Evolutionary conservation across 2,113 vertebrate species (phyloP).

Genomic region (Isichthys henryi): DNA sequence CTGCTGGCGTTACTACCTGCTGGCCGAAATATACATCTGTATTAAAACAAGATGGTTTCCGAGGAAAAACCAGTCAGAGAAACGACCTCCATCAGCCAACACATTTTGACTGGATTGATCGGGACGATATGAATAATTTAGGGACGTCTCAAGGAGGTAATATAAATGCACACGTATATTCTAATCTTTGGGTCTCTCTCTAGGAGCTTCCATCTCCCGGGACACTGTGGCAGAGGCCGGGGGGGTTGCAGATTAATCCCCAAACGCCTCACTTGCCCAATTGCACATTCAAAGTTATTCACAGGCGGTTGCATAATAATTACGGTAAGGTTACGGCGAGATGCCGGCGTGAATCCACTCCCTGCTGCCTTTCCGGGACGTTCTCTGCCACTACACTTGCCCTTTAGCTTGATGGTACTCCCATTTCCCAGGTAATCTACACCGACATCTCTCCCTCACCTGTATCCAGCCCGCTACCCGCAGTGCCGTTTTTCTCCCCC

Average conservation of each 20-base stretch:
- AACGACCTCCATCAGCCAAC: slow-evolving; percentile 45
- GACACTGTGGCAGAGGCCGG: slow-evolving; percentile 23
- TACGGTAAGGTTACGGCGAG: slow-evolving; percentile 56
- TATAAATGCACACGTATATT: slow-evolving; percentile 74
- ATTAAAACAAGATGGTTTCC: slow-evolving; percentile 58
- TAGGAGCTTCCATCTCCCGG: slow-evolving; percentile 42
- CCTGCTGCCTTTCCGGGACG: slow-evolving; percentile 9
- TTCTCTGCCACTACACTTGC: slow-evolving; percentile 25
- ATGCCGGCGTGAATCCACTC: slow-evolving; percentile 26
- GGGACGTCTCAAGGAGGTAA: slow-evolving; percentile 65
- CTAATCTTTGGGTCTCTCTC: slow-evolving; percentile 53
- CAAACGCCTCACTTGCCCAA: slow-evolving; percentile 44
- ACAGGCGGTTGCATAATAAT: slow-evolving; percentile 55
- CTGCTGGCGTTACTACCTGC: slow-evolving; percentile 21
- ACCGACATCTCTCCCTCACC: slow-evolving; percentile 32
- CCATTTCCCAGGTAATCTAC: slow-evolving; percentile 34
- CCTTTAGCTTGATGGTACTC: slow-evolving; percentile 45
- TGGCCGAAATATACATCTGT: slow-evolving; percentile 40
- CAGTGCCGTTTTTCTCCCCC: neutral
- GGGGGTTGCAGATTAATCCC: slow-evolving; percentile 52
- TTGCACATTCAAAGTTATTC: slow-evolving; percentile 58
- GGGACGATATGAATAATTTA: slow-evolving; percentile 69
- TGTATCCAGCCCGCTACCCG: slow-evolving; percentile 18
- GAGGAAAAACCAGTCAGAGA: slow-evolving; percentile 44
- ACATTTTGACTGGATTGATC: slow-evolving; percentile 53